phyloP scores from a whole-genome alignment of 1,140 invertebrate genomes.

The Varroa destructor region DNA sequence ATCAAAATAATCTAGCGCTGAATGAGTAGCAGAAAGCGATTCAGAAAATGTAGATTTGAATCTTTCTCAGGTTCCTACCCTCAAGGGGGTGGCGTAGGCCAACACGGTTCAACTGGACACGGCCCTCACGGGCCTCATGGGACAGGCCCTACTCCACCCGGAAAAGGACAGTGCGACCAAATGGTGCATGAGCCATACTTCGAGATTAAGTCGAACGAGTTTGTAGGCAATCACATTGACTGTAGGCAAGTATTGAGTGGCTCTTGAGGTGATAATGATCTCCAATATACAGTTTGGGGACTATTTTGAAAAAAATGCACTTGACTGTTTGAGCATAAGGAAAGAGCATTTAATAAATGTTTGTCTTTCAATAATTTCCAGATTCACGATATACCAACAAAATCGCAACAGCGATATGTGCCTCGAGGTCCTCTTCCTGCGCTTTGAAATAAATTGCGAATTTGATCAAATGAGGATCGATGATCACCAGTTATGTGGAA shows the following conservation, averaged over 20 bases:
- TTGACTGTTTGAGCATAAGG: too few relatives aligned
- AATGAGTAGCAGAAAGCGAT: too few relatives aligned
- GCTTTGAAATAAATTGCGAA: constrained; percentile 10
- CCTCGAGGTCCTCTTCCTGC: constrained; percentile 12
- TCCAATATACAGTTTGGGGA: too few relatives aligned
- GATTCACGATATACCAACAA: constrained; percentile 21
- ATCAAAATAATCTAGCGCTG: too few relatives aligned
- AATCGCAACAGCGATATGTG: constrained; percentile 10
- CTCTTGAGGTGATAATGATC: too few relatives aligned
- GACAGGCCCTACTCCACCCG: constrained; percentile 11
- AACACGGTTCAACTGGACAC: background rate
- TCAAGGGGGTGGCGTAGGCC: background rate
- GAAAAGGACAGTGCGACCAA: constrained; percentile 20
- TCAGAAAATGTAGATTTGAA: background rate
- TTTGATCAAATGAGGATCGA: constrained; percentile 18
- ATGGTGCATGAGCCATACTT: constrained; percentile 23
- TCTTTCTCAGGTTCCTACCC: constrained; percentile 6
- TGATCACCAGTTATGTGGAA: constrained; percentile 14
- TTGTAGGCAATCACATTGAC: constrained; percentile 16
- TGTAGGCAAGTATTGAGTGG: background rate
- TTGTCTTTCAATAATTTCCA: background rate
- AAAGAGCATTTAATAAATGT: too few relatives aligned
- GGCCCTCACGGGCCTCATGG: constrained; percentile 24
- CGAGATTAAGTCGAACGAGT: constrained; percentile 25
- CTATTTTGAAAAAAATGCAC: too few relatives aligned